Conservation (phyloP, 2,888 invertebrate species). For the Epistrophe eligans region DNA sequence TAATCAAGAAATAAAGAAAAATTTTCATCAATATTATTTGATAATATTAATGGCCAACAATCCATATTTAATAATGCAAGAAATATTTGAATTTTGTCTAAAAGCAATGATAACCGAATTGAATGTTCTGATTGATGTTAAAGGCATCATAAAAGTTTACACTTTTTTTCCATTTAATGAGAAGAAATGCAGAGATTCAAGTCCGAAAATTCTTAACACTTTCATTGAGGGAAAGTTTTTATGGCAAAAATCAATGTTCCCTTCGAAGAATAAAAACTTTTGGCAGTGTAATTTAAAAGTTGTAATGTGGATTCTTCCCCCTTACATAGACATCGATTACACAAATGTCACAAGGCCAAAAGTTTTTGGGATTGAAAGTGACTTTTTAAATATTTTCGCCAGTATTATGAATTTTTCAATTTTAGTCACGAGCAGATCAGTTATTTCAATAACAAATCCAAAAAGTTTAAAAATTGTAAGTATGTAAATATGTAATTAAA, state of each 20-base stretch:
- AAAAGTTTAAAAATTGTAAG: not conserved
- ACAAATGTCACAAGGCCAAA: not conserved
- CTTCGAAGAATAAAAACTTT: not conserved
- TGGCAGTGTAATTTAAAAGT: not conserved
- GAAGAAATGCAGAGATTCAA: not conserved
- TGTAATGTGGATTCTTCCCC: not conserved
- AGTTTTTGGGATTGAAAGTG: not conserved
- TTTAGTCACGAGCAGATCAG: not conserved
- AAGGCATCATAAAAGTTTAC: not conserved
- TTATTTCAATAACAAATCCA: not conserved
- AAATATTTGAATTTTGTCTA: not conserved
- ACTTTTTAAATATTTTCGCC: not conserved
- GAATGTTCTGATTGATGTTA: not conserved
- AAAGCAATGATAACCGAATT: not conserved
- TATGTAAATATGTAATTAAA: too few species aligned
- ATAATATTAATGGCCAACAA: not conserved
- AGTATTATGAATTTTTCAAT: not conserved
- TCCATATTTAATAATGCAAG: not conserved
- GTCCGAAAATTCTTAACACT: not conserved
- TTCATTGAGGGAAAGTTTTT: not conserved
- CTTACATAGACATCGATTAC: not conserved
- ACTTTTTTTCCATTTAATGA: not conserved
- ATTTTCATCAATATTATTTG: not conserved
- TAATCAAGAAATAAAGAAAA: not conserved
- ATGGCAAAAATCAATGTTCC: not conserved